Evolutionary conservation across 1,140 invertebrate genomes (phyloP).

Genomic region (Hylyphantes graminicola): DNA sequence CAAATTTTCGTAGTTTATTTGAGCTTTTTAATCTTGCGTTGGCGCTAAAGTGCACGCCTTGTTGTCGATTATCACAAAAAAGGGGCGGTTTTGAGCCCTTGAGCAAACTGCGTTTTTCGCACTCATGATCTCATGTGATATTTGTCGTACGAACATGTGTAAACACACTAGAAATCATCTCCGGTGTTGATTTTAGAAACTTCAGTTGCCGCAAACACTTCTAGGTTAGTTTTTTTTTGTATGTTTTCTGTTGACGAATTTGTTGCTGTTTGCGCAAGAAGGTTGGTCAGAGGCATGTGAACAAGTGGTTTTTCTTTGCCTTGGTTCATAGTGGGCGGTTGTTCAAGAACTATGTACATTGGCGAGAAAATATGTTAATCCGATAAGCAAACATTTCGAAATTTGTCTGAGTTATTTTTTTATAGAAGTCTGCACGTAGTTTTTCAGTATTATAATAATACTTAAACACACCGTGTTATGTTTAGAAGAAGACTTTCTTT

Average conservation of each 20-base stretch:
- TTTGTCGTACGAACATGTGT: conserved; percentile 21
- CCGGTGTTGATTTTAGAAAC: conserved; percentile 8
- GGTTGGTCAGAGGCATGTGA: not conserved
- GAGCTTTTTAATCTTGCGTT: not conserved
- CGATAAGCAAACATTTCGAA: not conserved
- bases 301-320: not conserved
- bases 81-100: not conserved
- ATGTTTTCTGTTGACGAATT: conserved; percentile 12
- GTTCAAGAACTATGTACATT: not conserved
- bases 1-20: no score
- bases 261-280: conserved; percentile 2
- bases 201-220: conserved; percentile 9
- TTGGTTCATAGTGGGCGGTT: not conserved
- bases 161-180: conserved; percentile 21
- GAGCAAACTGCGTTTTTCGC: no score
- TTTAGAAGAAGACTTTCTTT: no score
- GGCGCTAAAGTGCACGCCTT: conserved; percentile 22
- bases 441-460: not conserved
- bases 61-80: conserved; percentile 1
- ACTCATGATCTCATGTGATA: not conserved
- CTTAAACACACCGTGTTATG: not conserved
- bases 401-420: no score
- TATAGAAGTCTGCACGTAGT: not conserved
- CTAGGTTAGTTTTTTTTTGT: not conserved
- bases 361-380: conserved; percentile 7